These are phyloP conservation scores for Holcopasites calliopsidis DNA, from an alignment of 1,140 invertebrate species.

Conservation along the genomic window DNA sequence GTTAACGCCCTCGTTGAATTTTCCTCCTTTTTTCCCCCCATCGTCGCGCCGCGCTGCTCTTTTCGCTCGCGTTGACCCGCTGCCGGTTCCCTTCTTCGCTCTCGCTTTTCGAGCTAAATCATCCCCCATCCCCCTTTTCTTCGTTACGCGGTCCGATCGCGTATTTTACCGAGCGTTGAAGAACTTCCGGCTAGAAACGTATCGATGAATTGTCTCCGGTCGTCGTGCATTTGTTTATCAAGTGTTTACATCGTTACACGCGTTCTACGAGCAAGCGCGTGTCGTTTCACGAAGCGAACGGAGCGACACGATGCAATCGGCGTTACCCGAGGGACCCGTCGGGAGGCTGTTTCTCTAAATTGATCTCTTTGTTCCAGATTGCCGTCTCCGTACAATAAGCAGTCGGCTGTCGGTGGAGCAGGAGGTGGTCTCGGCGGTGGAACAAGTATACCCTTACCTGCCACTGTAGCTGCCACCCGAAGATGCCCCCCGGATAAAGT, in stretches of 20 bases:
- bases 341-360: conserved; percentile 23
- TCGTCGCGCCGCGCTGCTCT: no score
- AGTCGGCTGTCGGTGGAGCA: conserved; percentile 61
- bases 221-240: neutral
- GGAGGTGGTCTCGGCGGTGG: conserved; percentile 67
- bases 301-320: no score
- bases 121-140: no score
- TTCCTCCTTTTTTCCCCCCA: neutral
- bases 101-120: neutral
- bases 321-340: conserved; percentile 8
- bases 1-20: conserved; percentile 38
- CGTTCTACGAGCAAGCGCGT: no score
- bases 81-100: neutral
- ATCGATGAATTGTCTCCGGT: neutral
- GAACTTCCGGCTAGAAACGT: conserved; percentile 4
- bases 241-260: no score
- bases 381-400: conserved; percentile 83
- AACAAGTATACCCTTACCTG: conserved; percentile 86
- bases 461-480: conserved; percentile 85
- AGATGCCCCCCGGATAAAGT: conserved; percentile 88
- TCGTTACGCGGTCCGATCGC: conserved; percentile 4
- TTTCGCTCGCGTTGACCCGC: neutral
- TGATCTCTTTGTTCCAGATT: conserved; percentile 80
- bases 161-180: neutral
- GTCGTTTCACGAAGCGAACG: no score